Conservation (phyloP, 2,113 vertebrate genomes). For the Calidris pygmaea region DNA sequence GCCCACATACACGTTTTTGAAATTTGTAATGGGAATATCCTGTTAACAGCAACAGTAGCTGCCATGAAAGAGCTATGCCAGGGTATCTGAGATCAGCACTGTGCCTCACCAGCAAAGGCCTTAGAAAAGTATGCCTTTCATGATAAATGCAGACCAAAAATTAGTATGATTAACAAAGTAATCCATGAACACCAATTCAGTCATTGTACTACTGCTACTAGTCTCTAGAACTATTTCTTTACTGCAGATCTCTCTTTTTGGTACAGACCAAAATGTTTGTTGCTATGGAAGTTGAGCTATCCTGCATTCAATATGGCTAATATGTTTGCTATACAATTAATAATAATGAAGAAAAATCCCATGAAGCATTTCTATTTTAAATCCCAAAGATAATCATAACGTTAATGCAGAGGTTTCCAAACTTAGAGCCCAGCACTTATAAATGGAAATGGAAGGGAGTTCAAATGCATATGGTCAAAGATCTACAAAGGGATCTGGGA, state of each 20-base stretch:
- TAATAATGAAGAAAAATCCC: not conserved
- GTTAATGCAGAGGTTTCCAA: not conserved
- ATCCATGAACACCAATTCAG: not conserved
- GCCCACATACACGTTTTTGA: not conserved
- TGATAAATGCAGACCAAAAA: not conserved
- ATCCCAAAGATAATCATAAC: not conserved
- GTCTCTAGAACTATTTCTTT: not conserved
- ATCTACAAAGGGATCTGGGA: not conserved
- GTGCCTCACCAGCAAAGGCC: not conserved
- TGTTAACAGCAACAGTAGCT: not conserved
- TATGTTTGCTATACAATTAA: not conserved
- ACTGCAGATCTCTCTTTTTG: not conserved
- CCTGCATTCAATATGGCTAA: not conserved
- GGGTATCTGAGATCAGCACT: not conserved
- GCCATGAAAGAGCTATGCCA: not conserved
- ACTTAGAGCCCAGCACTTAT: not conserved
- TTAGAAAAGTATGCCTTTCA: not conserved
- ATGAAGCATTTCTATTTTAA: not conserved
- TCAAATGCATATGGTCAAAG: not conserved
- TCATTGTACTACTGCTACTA: not conserved
- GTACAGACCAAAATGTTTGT: not conserved
- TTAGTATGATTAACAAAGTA: not conserved
- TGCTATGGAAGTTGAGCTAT: not conserved
- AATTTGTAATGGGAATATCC: not conserved
- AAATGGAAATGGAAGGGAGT: not conserved